phyloP scores from a whole-genome alignment of 2,113 vertebrate genomes.

The Xiphophorus maculatus region DNA sequence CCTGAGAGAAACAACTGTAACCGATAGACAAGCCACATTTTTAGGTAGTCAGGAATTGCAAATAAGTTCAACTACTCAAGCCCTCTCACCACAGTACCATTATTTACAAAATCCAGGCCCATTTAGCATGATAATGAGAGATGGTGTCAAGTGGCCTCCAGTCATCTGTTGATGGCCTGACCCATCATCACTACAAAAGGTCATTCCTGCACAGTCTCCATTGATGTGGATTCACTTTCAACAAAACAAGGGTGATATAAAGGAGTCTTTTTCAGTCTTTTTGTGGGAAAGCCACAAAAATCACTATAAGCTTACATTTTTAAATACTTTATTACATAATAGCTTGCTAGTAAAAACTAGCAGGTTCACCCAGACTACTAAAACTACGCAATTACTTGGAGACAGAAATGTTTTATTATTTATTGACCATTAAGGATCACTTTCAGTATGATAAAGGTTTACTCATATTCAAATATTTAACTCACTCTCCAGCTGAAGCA shows the following conservation, averaged over 20 bases:
- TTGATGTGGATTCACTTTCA: neutral
- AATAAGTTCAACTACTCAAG: constrained; percentile 31
- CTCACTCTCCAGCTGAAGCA: no score
- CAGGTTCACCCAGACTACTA: no score
- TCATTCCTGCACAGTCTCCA: neutral
- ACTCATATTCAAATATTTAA: no score
- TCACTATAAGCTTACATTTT: no score
- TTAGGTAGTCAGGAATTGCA: constrained; percentile 25
- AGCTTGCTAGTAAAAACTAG: no score
- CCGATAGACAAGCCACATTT: constrained; percentile 53
- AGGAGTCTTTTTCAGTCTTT: neutral
- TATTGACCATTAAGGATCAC: no score
- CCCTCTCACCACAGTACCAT: constrained; percentile 24
- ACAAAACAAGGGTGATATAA: neutral
- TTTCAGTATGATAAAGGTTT: no score
- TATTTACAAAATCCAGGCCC: constrained; percentile 41
- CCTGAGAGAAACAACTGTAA: constrained; percentile 9
- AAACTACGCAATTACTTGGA: no score
- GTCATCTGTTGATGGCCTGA: constrained; percentile 37
- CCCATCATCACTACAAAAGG: constrained; percentile 13
- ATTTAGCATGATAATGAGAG: constrained; percentile 39
- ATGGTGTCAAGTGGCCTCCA: constrained; percentile 22
- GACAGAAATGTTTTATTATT: no score
- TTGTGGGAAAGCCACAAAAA: neutral
- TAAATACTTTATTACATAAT: no score